Base-by-base conservation (phyloP, 2,888 invertebrate genomes). In the Hemithea aestivaria region DNA sequence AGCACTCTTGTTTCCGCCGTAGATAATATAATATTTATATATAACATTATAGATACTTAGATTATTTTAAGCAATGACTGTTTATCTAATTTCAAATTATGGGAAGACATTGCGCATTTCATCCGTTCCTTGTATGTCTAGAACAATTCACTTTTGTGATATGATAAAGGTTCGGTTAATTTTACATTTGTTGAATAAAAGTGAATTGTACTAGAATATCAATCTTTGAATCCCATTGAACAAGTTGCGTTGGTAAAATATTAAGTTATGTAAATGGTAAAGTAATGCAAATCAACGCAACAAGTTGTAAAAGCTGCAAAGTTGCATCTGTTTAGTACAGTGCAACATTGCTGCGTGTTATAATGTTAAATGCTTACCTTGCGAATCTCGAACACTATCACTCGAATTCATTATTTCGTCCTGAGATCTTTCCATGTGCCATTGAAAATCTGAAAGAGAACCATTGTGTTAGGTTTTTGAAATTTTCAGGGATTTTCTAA, bases 321-420 rank as follows among this genome's bases (percentile, higher is more conserved):
- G 60, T 32, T 47, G 60, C 55, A 48, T 16, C 16, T 5, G 16
- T 16, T 16, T 4, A 5, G 16, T 16, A n/a, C n/a, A 5, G 16
- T 38, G 57, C 56, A 43, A 7, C 56, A 53, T 57, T 37, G 62
- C 26, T 26, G 38, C 6, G 35, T 48, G 53, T 54, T 27, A 48
- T 44, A 43, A 49, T 44, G 51, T 45, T 35, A 27, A 40, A 48
- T 30, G 68, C 94, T 93, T 94, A 95, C 95, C 95, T 95, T 95
- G 95, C 80, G 94, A 93, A 89, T 95, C 95, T 88, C 95, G 91
- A 84, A 94, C 94, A 88, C 92, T 91, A 87, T 94, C 95, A 88
- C 93, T 94, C 75, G 94, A 93, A 77, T 93, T 92, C 89, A 95
- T 91, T 73, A 94, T 92, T 90, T 95, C 95, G 71, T 95, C 95